Evolutionary conservation across 1,140 invertebrate species (phyloP).

Genomic region (silkworm (Bombyx mori)): ASM3026992v2 NC_085114.1:11283001-11283500

Average conservation of each 20-base stretch:
- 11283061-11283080: too few relatives aligned
- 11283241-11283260: constrained; percentile 79
- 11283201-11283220: constrained; percentile 36
- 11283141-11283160: too few relatives aligned
- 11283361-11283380: constrained; percentile 1
- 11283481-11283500: constrained; percentile 37
- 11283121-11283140: too few relatives aligned
- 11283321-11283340: constrained; percentile 69
- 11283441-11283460: constrained; percentile 72
- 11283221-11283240: constrained; percentile 78
- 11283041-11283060: too few relatives aligned
- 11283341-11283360: not conserved
- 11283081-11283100: too few relatives aligned
- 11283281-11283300: constrained; percentile 63
- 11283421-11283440: constrained; percentile 74
- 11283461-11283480: constrained; percentile 76
- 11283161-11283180: not conserved
- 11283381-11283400: constrained; percentile 16
- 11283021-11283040: too few relatives aligned
- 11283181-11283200: not conserved
- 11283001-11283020: too few relatives aligned
- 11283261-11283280: constrained; percentile 77
- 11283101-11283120: too few relatives aligned
- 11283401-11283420: constrained; percentile 76
- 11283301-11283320: constrained; percentile 76